A percentile compares a stretch with the other conserved stretches of the same genome.
These are phyloP conservation scores for Macrophya alboannulata DNA, from an alignment of 2,888 invertebrate genomes.

Conservation along the genomic window DNA sequence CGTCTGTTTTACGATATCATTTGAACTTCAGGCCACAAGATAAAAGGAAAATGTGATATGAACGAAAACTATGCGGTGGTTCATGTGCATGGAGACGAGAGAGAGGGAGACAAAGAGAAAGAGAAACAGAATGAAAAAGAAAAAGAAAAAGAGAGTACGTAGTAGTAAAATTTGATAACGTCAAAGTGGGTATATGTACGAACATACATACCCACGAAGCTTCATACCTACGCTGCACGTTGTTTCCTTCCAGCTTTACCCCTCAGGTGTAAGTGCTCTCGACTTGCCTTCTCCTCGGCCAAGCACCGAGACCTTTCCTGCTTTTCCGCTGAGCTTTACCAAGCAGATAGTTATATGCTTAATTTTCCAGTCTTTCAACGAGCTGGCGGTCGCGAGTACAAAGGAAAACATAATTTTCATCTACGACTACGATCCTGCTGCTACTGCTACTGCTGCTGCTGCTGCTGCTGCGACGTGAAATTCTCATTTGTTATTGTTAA, in stretches of 20 bases:
- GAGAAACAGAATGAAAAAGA: no score
- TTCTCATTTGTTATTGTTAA: conserved; percentile 41
- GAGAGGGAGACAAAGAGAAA: no score
- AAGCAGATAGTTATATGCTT: conserved; percentile 31
- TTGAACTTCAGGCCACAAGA: background rate
- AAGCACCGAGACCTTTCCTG: conserved; percentile 47
- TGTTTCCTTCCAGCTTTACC: conserved; percentile 18
- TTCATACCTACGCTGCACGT: background rate
- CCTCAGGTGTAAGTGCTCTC: conserved; percentile 5
- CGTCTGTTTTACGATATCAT: background rate
- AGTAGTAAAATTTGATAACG: conserved; percentile 12
- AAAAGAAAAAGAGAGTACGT: background rate
- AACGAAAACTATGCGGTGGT: background rate
- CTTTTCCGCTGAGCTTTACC: conserved; percentile 22
- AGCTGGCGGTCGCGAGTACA: background rate
- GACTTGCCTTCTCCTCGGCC: conserved; percentile 38
- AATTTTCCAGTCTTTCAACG: conserved; percentile 5
- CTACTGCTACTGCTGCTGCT: background rate
- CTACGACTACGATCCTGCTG: background rate
- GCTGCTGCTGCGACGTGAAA: background rate
- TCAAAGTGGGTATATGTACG: background rate
- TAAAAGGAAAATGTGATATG: background rate
- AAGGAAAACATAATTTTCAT: conserved; percentile 38
- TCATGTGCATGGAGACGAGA: background rate
- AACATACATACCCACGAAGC: background rate